Percentiles rank a stretch among this genome's conserved stretches.
phyloP scores from a whole-genome alignment of 2,113 vertebrate species.

The Scolopax mira region DNA sequence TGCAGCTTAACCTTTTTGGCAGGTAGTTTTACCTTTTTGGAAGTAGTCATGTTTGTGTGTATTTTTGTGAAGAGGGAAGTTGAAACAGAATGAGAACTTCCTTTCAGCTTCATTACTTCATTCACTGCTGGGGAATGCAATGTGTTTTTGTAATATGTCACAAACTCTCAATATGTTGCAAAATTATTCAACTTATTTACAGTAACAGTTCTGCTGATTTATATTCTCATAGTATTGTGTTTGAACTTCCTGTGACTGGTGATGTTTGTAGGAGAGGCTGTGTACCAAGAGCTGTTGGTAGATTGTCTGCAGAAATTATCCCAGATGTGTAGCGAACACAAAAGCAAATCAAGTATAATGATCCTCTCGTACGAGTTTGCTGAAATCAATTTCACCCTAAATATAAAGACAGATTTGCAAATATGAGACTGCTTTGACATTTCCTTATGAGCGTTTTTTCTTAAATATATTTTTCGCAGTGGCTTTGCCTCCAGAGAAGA shows the following conservation, averaged over 20 bases:
- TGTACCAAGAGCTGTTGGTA: conserved; percentile 10
- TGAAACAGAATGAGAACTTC: not conserved
- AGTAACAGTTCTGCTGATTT: conserved; percentile 28
- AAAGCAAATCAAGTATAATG: conserved; percentile 64
- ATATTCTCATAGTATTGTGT: conserved; percentile 17
- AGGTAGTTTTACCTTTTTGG: not conserved
- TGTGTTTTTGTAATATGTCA: not conserved
- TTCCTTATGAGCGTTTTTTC: conserved; percentile 4
- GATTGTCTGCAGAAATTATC: conserved; percentile 45
- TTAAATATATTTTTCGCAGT: conserved; percentile 74
- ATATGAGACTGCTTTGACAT: conserved; percentile 47
- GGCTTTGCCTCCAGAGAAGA: conserved; percentile 95
- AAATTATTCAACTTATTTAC: conserved; percentile 27
- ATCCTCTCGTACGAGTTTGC: conserved; percentile 19
- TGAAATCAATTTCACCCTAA: conserved; percentile 38
- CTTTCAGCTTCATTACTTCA: conserved; percentile 28
- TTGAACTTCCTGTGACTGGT: conserved; percentile 32
- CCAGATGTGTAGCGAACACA: conserved; percentile 24
- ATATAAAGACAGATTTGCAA: conserved; percentile 49
- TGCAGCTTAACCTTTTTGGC: not conserved
- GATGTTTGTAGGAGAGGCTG: conserved; percentile 17
- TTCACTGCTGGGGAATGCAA: not conserved
- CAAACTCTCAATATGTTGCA: conserved; percentile 29
- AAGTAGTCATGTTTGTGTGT: not conserved
- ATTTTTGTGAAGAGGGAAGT: not conserved